Percentiles rank a stretch among this genome's conserved stretches.
Conservation (phyloP, 1,140 invertebrate genomes). For the Drosophila repleta region DNA sequence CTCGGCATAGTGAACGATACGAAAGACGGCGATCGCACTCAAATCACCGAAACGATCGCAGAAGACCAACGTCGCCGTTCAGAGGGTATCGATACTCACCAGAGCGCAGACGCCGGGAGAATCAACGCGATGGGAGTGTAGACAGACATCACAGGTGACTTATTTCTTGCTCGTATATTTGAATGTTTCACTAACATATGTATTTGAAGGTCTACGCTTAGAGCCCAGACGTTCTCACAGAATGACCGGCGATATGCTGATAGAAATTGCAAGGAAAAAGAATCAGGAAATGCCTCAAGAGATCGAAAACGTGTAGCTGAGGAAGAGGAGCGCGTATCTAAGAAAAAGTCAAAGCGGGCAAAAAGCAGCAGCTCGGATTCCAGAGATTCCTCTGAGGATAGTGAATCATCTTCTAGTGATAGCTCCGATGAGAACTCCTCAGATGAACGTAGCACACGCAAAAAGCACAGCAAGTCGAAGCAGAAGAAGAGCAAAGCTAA, state of each 20-base stretch:
- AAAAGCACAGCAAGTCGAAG: constrained; percentile 48
- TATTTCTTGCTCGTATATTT: too few relatives aligned
- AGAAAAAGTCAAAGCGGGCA: constrained; percentile 54
- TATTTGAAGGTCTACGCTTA: constrained; percentile 15
- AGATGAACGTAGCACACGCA: constrained; percentile 55
- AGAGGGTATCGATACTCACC: constrained; percentile 18
- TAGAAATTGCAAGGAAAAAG: constrained; percentile 13
- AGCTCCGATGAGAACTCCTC: constrained; percentile 43
- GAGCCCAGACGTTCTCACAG: not conserved
- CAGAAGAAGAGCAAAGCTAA: constrained; percentile 50
- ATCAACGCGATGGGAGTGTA: constrained; percentile 11
- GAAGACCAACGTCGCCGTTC: constrained; percentile 23
- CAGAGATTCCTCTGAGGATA: constrained; percentile 53
- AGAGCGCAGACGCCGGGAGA: constrained; percentile 17
- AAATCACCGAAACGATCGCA: constrained; percentile 22
- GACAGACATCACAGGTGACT: constrained; percentile 45
- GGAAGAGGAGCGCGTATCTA: constrained; percentile 28
- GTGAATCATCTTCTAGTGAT: constrained; percentile 42
- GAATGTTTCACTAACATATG: not conserved
- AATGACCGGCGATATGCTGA: not conserved
- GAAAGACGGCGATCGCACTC: constrained; percentile 22
- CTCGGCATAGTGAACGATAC: constrained; percentile 12
- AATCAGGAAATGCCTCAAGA: constrained; percentile 20
- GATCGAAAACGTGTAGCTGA: constrained; percentile 8
- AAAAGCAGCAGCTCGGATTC: constrained; percentile 53